Conservation (phyloP, 2,888 invertebrate species). For the Oscheius sp. region DNA sequence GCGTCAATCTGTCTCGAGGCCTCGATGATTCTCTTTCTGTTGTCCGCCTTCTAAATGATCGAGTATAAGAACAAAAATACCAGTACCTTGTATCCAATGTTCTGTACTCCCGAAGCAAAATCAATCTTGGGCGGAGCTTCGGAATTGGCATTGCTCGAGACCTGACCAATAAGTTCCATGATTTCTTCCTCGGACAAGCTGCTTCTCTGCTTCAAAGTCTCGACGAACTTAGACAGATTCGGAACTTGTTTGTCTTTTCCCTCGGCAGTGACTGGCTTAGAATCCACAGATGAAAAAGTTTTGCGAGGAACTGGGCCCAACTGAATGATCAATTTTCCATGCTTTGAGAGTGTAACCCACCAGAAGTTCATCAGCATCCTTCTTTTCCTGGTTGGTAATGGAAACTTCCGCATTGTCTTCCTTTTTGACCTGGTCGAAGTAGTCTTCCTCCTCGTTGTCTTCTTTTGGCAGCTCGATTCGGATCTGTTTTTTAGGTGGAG, state of each 20-base stretch:
- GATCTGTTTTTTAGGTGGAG: slow-evolving; percentile 42
- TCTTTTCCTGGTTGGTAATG: slow-evolving; percentile 24
- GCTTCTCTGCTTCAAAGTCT: slow-evolving; percentile 58
- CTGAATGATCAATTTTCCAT: neutral
- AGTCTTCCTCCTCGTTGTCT: slow-evolving; percentile 44
- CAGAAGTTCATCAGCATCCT: slow-evolving; percentile 29
- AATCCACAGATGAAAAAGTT: neutral
- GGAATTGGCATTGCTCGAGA: slow-evolving; percentile 46
- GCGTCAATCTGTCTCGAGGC: slow-evolving; percentile 34
- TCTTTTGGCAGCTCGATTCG: slow-evolving; percentile 51
- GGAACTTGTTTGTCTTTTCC: slow-evolving; percentile 46
- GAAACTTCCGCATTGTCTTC: slow-evolving; percentile 23
- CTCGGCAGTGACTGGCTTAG: neutral
- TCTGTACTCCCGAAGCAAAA: slow-evolving; percentile 54
- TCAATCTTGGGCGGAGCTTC: slow-evolving; percentile 55
- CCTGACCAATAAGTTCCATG: slow-evolving; percentile 62
- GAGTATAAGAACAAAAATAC: neutral
- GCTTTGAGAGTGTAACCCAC: neutral
- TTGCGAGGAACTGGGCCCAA: neutral
- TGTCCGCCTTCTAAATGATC: slow-evolving; percentile 20
- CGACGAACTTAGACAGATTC: slow-evolving; percentile 59
- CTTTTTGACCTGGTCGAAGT: slow-evolving; percentile 42
- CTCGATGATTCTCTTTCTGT: slow-evolving; percentile 29
- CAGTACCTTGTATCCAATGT: slow-evolving; percentile 46
- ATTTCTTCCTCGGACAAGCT: slow-evolving; percentile 63